phyloP scores from a whole-genome alignment of 23 tunicate species.

The Aplidium turbinatum region DNA sequence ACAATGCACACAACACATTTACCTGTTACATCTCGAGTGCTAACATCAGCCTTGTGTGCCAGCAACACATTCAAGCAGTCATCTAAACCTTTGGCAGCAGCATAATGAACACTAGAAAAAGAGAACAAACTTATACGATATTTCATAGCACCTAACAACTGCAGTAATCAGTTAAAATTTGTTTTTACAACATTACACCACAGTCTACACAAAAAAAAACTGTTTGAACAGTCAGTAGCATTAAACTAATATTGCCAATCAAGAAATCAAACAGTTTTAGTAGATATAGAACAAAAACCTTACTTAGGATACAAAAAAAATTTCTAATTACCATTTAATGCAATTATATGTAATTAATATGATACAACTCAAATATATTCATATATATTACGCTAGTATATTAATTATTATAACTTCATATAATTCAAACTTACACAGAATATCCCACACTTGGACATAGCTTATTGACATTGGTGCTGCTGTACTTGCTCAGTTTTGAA shows the following conservation, averaged over 20 bases:
- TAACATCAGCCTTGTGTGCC: constrained; percentile 77
- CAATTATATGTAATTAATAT: too few species aligned
- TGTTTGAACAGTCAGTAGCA: too few species aligned
- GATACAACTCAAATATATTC: too few species aligned
- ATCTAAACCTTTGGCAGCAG: constrained; percentile 94
- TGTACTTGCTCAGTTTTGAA: constrained; percentile 64
- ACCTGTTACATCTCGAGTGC: constrained; percentile 82
- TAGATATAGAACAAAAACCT: not conserved
- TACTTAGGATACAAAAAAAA: too few species aligned
- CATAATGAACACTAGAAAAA: constrained; percentile 80
- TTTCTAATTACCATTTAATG: too few species aligned
- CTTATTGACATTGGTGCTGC: constrained; percentile 70
- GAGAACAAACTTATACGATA: not conserved
- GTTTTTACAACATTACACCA: too few species aligned
- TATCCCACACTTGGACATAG: constrained; percentile 89
- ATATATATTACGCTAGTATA: not conserved
- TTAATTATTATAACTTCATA: not conserved
- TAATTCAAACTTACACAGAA: constrained; percentile 87
- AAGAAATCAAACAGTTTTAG: not conserved
- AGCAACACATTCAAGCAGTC: constrained; percentile 90
- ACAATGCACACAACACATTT: too few species aligned
- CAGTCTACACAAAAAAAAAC: too few species aligned
- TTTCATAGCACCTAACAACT: too few species aligned
- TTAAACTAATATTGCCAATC: too few species aligned
- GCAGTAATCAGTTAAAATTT: too few species aligned